Evolutionary conservation across 2,888 invertebrate species (phyloP), one percentile per base, ranked within the genome.

Genomic region (Odontomyia ornata): DNA sequence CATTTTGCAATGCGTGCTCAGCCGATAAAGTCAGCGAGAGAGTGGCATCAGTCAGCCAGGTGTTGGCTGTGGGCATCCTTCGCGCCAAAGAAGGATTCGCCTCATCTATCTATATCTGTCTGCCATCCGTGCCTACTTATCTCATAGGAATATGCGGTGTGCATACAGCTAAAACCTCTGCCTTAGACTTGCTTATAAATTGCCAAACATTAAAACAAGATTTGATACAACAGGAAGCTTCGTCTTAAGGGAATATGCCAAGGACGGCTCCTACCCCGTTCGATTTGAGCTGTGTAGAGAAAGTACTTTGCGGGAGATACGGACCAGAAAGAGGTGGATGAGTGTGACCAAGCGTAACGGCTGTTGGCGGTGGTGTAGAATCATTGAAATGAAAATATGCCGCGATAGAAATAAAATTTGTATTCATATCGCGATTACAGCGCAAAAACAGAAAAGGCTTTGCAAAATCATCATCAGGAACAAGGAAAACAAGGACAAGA

Each of bases 121-220:
- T 36, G 36, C 30, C 3, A 21, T 23, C 43, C 30, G 18, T 36
- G 52, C 13, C 71, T 76, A 36, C 36, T 36, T 36, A 57, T 67
- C 71, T 71, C 46, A 21, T 15, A n/a, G 65, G 28, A 15, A 30
- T n/a, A 21, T 65, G 9, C 18, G 36, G 3, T 36, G 36, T 13
- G 52, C 52, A 52, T 18, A 52, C 52, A 7, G 36, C 18, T 30
- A 65, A 73, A 67, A 73, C 75, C 64, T 71, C 60, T 65, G 72
- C 62, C 69, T 52, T 78, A 75, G 76, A 78, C 69, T 71, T 76
- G 46, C 71, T 72, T 71, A 78, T 78, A 78, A 78, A 78, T 78
- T 78, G 78, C 78, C 78, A 64, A 76, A 78, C 76, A 76, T 78
- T 78, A 78, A 78, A 78, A 78, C 76, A 76, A 76, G 75, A 78